These are phyloP conservation scores for Zaprionus tsacasi DNA, from an alignment of 1,140 invertebrate species.

Conservation along the genomic window DNA sequence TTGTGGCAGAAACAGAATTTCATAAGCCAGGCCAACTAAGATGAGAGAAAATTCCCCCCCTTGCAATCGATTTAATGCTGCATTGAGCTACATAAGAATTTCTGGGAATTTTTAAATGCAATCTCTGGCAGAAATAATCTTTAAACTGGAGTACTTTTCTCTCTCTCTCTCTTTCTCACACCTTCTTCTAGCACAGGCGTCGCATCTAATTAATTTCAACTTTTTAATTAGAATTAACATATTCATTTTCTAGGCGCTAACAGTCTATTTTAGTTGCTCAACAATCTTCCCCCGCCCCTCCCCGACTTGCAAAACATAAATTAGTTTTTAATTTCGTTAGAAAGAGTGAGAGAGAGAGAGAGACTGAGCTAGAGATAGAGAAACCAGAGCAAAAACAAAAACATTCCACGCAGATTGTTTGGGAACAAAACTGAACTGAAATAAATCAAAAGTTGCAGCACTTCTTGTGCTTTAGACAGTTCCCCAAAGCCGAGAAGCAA, in stretches of 20 bases:
- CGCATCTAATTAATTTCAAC: conserved; percentile 20
- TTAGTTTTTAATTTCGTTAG: conserved; percentile 62
- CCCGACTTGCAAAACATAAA: conserved; percentile 42
- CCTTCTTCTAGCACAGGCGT: background rate
- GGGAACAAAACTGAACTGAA: conserved; percentile 25
- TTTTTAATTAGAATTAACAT: conserved; percentile 56
- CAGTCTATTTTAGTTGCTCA: conserved; percentile 33
- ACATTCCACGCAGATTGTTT: conserved; percentile 44
- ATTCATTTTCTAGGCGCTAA: conserved; percentile 39
- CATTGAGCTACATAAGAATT: background rate
- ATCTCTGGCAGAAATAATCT: background rate
- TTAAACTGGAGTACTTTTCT: background rate
- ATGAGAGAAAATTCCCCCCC: background rate
- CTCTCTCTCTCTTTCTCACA: background rate
- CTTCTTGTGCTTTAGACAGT: conserved; percentile 29
- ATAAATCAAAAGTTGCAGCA: conserved; percentile 61
- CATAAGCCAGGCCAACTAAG: background rate
- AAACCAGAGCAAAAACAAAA: conserved; percentile 10
- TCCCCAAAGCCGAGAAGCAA: conserved; percentile 3
- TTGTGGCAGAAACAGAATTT: background rate
- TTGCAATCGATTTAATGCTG: background rate
- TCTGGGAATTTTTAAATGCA: background rate
- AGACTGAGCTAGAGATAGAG: background rate
- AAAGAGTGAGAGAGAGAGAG: conserved; percentile 2
- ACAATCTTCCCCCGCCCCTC: conserved; percentile 12